These are phyloP conservation scores for Phylloscopus whistleri DNA, from an alignment of 2,113 vertebrate genomes.

Conservation along the genomic window DNA sequence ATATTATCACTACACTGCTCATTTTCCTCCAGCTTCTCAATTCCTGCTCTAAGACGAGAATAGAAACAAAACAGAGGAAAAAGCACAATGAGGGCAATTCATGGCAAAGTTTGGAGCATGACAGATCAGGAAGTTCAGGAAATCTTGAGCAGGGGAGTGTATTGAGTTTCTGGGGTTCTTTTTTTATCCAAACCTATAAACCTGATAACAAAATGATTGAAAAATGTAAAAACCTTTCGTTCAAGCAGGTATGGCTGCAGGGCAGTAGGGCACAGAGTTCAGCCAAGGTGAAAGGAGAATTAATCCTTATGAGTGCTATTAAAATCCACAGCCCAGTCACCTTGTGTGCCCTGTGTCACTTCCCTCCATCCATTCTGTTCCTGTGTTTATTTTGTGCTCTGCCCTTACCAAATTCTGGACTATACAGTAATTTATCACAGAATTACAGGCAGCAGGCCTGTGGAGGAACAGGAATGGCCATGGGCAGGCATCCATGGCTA, in stretches of 20 bases:
- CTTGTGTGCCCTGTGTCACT: neutral
- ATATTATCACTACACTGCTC: neutral
- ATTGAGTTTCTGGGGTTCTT: neutral
- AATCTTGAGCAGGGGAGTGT: neutral
- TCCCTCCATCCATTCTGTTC: neutral
- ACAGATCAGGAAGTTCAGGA: slow-evolving; percentile 27
- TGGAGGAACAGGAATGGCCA: neutral
- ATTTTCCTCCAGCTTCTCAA: neutral
- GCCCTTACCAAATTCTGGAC: neutral
- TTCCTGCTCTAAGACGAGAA: neutral
- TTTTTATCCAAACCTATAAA: neutral
- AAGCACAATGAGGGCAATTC: slow-evolving; percentile 42
- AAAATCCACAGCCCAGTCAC: neutral
- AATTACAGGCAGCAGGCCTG: neutral
- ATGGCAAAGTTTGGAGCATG: neutral
- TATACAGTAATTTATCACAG: neutral
- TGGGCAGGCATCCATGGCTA: neutral
- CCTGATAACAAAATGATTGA: neutral
- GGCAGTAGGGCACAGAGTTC: neutral
- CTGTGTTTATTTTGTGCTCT: neutral
- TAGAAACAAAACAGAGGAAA: slow-evolving; percentile 52
- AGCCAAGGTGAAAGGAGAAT: neutral
- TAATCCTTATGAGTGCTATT: neutral
- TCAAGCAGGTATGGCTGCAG: neutral
- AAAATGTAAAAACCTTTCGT: fast-evolving